A percentile compares a stretch with the other conserved stretches of the same genome.
Evolutionary conservation across 2,797 vertebrate species (phyloP).

Genomic region (Phataginus tricuspis): DNA sequence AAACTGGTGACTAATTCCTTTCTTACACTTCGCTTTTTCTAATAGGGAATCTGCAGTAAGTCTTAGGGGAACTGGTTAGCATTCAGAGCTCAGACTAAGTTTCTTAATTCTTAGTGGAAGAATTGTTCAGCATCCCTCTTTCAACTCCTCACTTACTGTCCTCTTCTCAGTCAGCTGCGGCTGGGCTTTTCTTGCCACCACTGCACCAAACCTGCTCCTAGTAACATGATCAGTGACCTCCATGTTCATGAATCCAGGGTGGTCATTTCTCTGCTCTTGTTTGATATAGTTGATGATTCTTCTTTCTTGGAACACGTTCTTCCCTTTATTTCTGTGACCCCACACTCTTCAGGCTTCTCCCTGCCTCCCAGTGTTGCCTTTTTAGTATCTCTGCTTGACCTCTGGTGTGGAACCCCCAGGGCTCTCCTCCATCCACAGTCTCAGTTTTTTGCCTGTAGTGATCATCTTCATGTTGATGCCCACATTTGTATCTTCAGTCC

Average conservation of each 20-base stretch:
- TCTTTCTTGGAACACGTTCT: not conserved
- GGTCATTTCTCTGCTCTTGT: not conserved
- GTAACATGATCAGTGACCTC: not conserved
- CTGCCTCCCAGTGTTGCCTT: not conserved
- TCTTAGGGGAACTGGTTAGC: not conserved
- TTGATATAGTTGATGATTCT: not conserved
- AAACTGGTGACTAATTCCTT: not conserved
- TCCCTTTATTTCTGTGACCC: not conserved
- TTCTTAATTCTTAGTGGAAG: not conserved
- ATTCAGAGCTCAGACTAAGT: not conserved
- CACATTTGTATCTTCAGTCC: not conserved
- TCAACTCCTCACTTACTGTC: not conserved
- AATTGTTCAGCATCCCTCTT: not conserved
- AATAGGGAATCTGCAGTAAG: not conserved
- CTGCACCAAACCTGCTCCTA: not conserved
- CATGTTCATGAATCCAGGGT: not conserved
- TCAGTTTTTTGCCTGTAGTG: not conserved
- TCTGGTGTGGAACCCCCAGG: not conserved
- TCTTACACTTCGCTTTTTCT: not conserved
- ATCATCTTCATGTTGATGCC: not conserved
- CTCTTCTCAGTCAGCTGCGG: not conserved
- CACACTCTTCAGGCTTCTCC: not conserved
- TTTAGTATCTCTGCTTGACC: not conserved
- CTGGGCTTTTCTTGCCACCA: not conserved
- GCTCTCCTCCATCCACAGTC: not conserved